Conservation (phyloP, 2,113 vertebrate genomes). For the Malurus cyaneus region DNA sequence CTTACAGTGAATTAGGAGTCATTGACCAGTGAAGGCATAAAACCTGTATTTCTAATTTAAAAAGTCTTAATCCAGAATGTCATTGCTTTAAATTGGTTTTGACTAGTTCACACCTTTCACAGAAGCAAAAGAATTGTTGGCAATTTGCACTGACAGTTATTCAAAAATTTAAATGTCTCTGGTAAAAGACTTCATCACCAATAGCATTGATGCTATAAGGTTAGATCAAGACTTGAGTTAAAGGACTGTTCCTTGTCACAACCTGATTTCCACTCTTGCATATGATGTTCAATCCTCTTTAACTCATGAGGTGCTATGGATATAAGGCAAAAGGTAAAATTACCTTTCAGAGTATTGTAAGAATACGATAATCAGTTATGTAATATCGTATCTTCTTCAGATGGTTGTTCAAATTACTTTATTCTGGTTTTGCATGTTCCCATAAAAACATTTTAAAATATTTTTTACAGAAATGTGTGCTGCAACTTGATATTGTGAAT, state of each 20-base stretch:
- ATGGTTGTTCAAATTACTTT: not conserved
- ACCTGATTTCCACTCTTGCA: not conserved
- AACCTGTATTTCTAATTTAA: not conserved
- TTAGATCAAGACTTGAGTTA: not conserved
- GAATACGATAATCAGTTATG: not conserved
- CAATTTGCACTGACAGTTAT: not conserved
- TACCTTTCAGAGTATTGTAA: not conserved
- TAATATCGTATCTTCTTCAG: rapidly evolving
- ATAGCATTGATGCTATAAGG: not conserved
- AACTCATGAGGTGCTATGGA: not conserved
- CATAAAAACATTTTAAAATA: not conserved
- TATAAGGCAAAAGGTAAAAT: not conserved
- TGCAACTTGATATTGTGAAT: not conserved
- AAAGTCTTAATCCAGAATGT: not conserved
- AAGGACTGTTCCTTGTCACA: not conserved
- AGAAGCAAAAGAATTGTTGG: not conserved
- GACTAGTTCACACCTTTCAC: not conserved
- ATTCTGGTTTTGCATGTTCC: not conserved
- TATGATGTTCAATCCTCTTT: not conserved
- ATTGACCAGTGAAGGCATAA: not conserved
- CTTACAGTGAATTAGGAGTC: not conserved
- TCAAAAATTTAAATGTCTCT: not conserved
- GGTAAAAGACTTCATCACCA: not conserved
- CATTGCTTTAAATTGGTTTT: not conserved
- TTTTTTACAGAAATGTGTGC: not conserved